A percentile compares a stretch with the other conserved stretches of the same genome.
Conservation (phyloP, 2,888 invertebrate species). For the Philereme vetulata region DNA sequence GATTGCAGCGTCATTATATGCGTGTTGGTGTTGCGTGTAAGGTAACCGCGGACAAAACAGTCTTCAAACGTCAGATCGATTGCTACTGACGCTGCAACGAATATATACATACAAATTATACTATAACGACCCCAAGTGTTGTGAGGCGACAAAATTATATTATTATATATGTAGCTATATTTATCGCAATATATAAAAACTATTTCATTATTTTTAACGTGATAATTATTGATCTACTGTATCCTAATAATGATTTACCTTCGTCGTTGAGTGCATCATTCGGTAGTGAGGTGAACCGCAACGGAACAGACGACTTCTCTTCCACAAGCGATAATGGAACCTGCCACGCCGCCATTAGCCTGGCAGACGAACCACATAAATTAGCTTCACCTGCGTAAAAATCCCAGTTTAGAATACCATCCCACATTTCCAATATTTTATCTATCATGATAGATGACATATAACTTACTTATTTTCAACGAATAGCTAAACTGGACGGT, state of each 20-base stretch:
- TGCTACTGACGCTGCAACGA: slow-evolving; percentile 81
- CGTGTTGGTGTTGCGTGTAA: slow-evolving; percentile 54
- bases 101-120: no score
- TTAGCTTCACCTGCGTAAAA: slow-evolving; percentile 80
- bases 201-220: no score
- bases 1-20: slow-evolving; percentile 53
- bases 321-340: slow-evolving; percentile 58
- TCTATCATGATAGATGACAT: not conserved
- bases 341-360: slow-evolving; percentile 82
- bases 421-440: no score
- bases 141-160: no score
- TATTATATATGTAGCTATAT: no score
- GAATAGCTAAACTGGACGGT: slow-evolving; percentile 52
- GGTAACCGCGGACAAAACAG: slow-evolving; percentile 61
- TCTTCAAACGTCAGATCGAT: slow-evolving; percentile 85
- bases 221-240: no score
- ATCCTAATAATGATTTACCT: slow-evolving; percentile 52
- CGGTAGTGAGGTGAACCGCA: slow-evolving; percentile 70
- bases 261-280: slow-evolving; percentile 77
- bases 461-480: slow-evolving; percentile 61
- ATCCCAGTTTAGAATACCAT: not conserved
- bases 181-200: no score
- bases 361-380: slow-evolving; percentile 86
- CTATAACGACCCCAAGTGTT: no score
- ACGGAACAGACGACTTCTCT: slow-evolving; percentile 40